Conservation (phyloP, 2,113 vertebrate species). For the Podilymbus podiceps region DNA sequence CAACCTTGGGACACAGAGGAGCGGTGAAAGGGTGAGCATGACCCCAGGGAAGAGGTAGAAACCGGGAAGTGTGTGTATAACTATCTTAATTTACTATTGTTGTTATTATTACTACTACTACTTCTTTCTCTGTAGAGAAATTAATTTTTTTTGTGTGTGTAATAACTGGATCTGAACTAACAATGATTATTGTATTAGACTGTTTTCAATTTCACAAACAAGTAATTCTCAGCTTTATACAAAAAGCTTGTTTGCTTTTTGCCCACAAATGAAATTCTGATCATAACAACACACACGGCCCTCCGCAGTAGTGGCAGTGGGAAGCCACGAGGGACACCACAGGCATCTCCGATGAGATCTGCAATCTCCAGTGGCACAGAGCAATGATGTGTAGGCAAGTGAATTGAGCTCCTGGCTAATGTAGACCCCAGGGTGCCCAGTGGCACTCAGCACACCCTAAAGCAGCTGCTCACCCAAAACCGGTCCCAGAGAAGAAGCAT, state of each 20-base stretch:
- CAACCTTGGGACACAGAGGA: background rate
- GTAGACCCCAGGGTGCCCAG: background rate
- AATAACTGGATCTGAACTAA: background rate
- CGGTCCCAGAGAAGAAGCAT: background rate
- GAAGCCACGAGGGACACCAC: background rate
- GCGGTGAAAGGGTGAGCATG: background rate
- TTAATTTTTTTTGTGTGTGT: background rate
- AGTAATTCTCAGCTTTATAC: background rate
- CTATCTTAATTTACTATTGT: too few species aligned
- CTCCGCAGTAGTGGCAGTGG: background rate
- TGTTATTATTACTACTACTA: background rate
- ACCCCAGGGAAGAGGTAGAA: background rate
- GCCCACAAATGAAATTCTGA: background rate
- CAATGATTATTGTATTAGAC: too few species aligned
- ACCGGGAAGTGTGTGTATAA: background rate
- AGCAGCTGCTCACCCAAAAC: background rate
- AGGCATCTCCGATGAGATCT: background rate
- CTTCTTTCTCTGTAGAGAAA: background rate
- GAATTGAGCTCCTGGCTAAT: background rate
- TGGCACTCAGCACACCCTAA: background rate
- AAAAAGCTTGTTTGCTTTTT: background rate
- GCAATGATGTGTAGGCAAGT: fast-evolving
- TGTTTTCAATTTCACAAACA: background rate
- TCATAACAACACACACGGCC: fast-evolving
- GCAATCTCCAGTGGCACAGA: background rate